Conservation (phyloP, 2,888 invertebrate genomes). For the Drosophila barbarae region DNA sequence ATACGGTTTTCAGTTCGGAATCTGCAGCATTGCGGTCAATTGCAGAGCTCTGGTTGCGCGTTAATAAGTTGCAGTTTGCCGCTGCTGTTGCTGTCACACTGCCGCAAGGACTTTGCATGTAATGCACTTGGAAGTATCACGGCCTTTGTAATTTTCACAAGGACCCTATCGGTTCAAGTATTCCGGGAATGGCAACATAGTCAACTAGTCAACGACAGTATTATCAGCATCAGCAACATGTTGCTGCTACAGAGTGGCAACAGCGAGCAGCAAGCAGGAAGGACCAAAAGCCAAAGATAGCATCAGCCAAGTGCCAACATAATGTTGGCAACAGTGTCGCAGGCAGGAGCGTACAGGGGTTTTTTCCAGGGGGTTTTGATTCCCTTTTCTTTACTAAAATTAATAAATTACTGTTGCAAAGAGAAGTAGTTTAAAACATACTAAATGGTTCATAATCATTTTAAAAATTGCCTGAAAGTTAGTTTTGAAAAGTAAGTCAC, state of each 20-base stretch:
- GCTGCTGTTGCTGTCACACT: conserved; percentile 16
- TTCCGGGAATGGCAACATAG: conserved; percentile 29
- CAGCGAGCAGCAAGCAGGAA: conserved; percentile 41
- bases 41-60: conserved; percentile 64
- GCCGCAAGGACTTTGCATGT: conserved; percentile 59
- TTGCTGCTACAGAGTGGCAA: conserved; percentile 55
- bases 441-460: too few relatives aligned
- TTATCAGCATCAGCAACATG: conserved; percentile 70
- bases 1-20: conserved; percentile 9
- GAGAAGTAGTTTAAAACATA: too few relatives aligned
- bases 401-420: too few relatives aligned
- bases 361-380: neutral
- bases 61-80: conserved; percentile 59
- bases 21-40: conserved; percentile 51
- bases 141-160: conserved; percentile 71
- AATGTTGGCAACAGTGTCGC: conserved; percentile 61
- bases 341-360: neutral
- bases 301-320: conserved; percentile 54
- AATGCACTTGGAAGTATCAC: conserved; percentile 55
- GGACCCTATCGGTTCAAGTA: conserved; percentile 28
- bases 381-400: too few relatives aligned
- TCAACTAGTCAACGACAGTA: conserved; percentile 52
- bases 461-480: too few relatives aligned
- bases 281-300: conserved; percentile 51
- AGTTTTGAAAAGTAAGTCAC: too few relatives aligned